Base-by-base conservation (phyloP, 1,140 invertebrate species). In the Aporrectodea caliginosa region DNA sequence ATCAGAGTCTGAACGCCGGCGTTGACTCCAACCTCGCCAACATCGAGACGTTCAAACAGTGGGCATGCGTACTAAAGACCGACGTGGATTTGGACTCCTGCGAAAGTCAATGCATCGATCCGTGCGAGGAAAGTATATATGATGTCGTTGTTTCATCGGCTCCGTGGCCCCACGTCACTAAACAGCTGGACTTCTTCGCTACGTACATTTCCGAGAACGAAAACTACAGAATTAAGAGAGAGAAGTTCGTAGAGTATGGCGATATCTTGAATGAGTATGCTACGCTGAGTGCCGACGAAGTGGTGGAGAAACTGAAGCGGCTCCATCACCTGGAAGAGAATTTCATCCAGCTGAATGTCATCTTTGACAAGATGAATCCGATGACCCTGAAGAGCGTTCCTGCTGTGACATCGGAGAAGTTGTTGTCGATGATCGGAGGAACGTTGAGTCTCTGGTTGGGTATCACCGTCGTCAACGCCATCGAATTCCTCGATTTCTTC, bases 371-470 rank as follows among this genome's bases (percentile, higher is more conserved):
- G 12, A 27, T 22, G 1, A 58, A 35, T 16, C 75, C 75, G n/a
- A 35, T 76, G 33, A 6, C 27, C 0, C 43, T 43, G 12, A 29
- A 35, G 29, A 35, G 43, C n/a, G n/a, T 29, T 22, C 75, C 75
- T 35, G 33, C 33, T 14, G 29, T 35, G 6, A 29, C 75, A 43
- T 76, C 32, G 35, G 75, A 76, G n/a, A 35, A 32, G 16, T 35
- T 76, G 75, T 22, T 76, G 14, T 35, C 32, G 6, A 22, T 58
- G 35, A 35, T 76, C 2, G 75, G 75, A 0, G 75, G 75, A n/a
- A 29, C 32, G 29, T 32, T 76, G 27, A 76, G 75, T n/a, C 43
- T 76, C 2, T 76, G 75, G 75, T n/a, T 76, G 22, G 75, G 75
- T 27, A 68, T 76, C 33, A 76, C 35, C 14, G 43, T 76, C 16